Evolutionary conservation across 2,113 vertebrate species (phyloP), one percentile per base, ranked within the genome.

Genomic region (Scomber scombrus): DNA sequence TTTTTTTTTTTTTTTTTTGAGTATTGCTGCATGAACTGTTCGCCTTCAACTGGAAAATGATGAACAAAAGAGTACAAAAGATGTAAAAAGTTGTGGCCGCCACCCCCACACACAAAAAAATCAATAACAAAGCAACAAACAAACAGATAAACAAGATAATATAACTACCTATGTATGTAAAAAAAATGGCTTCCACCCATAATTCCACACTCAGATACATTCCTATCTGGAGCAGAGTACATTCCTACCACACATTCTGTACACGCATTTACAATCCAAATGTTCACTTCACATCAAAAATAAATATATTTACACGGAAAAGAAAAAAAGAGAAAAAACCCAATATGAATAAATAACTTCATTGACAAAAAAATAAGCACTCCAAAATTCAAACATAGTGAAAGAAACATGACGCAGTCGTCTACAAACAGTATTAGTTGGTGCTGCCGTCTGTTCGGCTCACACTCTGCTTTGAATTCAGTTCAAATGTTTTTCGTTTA

Each of bases 301-400:
- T 99, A 99, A 99, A 99, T 99, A 99, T 98, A 98, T 99, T 98
- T 98, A 99, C 97, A 99, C 93, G 94, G 94, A 87, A 86, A 78
- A 81, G 60, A 47, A 47, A 68, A 91, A 65, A n/a, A n/a, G n/a
- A n/a, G n/a, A n/a, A 89, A 77, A 92, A 85, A 91, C 34, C 34
- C 85, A 89, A 84, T 87, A 96, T 90, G 95, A 98, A 99, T 99
- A 99, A 99, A 99, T 99, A 99, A 98, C 95, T 97, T 92, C 74
- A 90, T 69, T 95, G 85, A 96, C 72, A 78, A 82, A 54, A 54
- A 65, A 75, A 19, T 50, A 75, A 97, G 95, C 96, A 96, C 96
- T 96, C 96, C 95, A 96, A 96, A 95, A 77, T 93, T 94, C 94
- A 95, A 97, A 96, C 92, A 93, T 93, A 72, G 75, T 86, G 85